Conservation (phyloP, 2,888 invertebrate genomes). For the Parnassius orleans region DNA sequence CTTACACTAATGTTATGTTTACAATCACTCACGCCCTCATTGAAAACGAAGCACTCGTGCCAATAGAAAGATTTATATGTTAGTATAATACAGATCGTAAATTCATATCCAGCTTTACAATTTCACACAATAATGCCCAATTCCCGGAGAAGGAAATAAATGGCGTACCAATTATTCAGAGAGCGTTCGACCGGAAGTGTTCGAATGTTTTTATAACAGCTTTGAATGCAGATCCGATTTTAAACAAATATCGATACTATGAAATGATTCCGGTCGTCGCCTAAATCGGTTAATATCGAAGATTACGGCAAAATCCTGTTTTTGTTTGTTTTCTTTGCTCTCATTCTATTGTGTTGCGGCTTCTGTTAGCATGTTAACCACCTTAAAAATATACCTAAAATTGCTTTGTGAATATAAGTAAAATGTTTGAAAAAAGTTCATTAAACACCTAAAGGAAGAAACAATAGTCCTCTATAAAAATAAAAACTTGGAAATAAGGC, state of each 20-base stretch:
- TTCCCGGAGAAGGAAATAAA: conserved; percentile 69
- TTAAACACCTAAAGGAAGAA: no score
- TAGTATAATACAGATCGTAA: conserved; percentile 62
- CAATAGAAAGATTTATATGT: conserved; percentile 72
- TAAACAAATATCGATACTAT: conserved; percentile 72
- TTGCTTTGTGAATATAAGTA: no score
- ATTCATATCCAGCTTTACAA: conserved; percentile 65
- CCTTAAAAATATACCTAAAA: conserved; percentile 25
- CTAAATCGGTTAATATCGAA: conserved; percentile 68
- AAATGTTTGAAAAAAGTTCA: no score
- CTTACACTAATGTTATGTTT: conserved; percentile 47
- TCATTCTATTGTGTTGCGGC: conserved; percentile 59
- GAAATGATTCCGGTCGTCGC: conserved; percentile 44
- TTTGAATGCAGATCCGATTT: conserved; percentile 59
- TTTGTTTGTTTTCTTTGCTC: conserved; percentile 77
- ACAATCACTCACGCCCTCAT: conserved; percentile 64
- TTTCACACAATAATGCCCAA: conserved; percentile 53
- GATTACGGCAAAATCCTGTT: conserved; percentile 77
- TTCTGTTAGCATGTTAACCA: conserved; percentile 38
- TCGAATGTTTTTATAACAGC: conserved; percentile 64
- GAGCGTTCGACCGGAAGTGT: conserved; percentile 72
- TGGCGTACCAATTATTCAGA: conserved; percentile 70
- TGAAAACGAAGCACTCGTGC: conserved; percentile 56
- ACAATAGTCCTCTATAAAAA: no score
- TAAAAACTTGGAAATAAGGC: no score